Evolutionary conservation across 2,797 vertebrate genomes (phyloP).

Genomic region (Erethizon dorsatum): DNA sequence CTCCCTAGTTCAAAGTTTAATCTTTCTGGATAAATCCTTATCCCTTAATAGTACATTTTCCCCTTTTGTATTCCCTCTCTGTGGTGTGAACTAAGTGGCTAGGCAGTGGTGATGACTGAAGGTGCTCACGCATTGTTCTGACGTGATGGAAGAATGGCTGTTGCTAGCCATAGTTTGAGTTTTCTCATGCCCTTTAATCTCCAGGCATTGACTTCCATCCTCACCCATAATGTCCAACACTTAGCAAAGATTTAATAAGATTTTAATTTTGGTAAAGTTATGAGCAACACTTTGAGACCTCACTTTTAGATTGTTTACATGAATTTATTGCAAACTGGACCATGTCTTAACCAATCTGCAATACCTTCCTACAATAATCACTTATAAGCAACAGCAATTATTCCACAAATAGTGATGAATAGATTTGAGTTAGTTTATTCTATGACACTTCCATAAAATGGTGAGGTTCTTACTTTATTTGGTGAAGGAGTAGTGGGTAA

Average conservation of each 20-base stretch:
- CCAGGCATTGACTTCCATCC: background rate
- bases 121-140: background rate
- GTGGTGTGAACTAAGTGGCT: background rate
- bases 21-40: background rate
- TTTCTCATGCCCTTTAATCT: background rate
- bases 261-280: background rate
- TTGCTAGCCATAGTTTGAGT: background rate
- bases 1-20: background rate
- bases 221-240: background rate
- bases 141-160: background rate
- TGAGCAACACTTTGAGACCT: background rate
- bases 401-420: slow-evolving; percentile 5
- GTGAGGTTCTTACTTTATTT: slow-evolving; percentile 6
- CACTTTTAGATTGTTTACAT: background rate
- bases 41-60: background rate
- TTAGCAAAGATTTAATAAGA: background rate
- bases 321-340: background rate
- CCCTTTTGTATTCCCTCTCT: background rate
- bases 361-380: background rate
- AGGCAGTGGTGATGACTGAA: background rate
- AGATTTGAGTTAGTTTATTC: slow-evolving; percentile 19
- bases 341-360: background rate
- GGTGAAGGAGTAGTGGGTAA: background rate
- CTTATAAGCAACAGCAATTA: background rate
- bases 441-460: background rate